Conservation (phyloP, 2,113 vertebrate species). For the Lagopus leucura region DNA sequence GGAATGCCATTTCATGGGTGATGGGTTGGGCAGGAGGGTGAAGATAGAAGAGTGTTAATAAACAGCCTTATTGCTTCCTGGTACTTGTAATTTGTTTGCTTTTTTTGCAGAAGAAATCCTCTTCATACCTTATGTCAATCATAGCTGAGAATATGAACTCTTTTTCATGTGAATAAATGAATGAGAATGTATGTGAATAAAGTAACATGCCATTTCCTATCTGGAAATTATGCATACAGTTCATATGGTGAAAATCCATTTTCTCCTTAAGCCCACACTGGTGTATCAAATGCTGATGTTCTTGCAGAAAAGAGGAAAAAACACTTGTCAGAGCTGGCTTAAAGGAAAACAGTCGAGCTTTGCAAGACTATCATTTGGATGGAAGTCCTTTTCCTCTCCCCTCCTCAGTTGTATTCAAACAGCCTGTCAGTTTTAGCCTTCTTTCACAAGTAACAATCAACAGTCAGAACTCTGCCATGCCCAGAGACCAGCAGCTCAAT, state of each 20-base stretch:
- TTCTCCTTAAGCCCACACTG: conserved; percentile 59
- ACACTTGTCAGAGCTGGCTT: background rate
- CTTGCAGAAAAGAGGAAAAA: background rate
- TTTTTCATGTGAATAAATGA: conserved; percentile 74
- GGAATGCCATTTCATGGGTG: conserved; percentile 58
- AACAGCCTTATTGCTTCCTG: conserved; percentile 72
- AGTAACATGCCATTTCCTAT: conserved; percentile 74
- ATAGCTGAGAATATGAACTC: conserved; percentile 70
- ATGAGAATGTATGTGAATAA: conserved; percentile 74
- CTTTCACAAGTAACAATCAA: conserved; percentile 61
- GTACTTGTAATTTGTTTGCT: conserved; percentile 67
- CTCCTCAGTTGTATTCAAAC: conserved; percentile 65
- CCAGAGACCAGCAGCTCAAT: conserved; percentile 59
- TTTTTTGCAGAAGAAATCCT: conserved; percentile 69
- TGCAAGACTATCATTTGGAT: conserved; percentile 54
- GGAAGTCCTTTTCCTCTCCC: conserved; percentile 47
- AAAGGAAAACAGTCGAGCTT: conserved; percentile 57
- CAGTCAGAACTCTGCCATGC: conserved; percentile 63
- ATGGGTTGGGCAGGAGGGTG: conserved; percentile 66
- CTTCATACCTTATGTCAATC: conserved; percentile 72
- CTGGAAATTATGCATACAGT: conserved; percentile 72
- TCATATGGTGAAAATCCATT: conserved; percentile 73
- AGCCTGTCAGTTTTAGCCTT: conserved; percentile 72
- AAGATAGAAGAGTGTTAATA: conserved; percentile 73
- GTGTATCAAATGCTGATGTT: conserved; percentile 66